Conservation (phyloP, 2,888 invertebrate genomes). For the Tricholauxania praeusta region DNA sequence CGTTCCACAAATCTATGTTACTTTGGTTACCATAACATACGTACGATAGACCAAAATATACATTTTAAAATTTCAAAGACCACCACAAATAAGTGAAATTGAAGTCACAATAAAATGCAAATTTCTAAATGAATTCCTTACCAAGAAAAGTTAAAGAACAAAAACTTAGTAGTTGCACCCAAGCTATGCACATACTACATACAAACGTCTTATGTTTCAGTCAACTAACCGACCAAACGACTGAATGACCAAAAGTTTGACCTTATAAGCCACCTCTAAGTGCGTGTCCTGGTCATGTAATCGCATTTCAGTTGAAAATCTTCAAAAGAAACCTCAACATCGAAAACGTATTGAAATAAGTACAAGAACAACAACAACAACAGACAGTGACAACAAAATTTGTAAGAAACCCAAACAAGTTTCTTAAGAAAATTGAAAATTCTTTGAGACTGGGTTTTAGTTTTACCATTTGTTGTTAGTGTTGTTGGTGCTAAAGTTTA, state of each 20-base stretch:
- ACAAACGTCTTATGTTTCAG: constrained; percentile 1
- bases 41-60: no score
- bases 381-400: constrained; percentile 29
- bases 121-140: constrained; percentile 9
- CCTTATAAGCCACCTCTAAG: constrained; percentile 59
- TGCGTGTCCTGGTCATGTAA: constrained; percentile 66
- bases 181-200: neutral
- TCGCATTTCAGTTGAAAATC: constrained; percentile 62
- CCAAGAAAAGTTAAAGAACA: constrained; percentile 3
- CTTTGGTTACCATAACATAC: no score
- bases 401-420: constrained; percentile 43
- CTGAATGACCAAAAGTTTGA: constrained; percentile 38
- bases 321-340: constrained; percentile 40
- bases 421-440: constrained; percentile 65
- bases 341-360: constrained; percentile 11
- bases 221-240: neutral
- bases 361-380: constrained; percentile 39
- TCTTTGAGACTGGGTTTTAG: constrained; percentile 48
- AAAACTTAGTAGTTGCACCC: constrained; percentile 3
- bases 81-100: no score
- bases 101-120: constrained; percentile 16
- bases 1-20: no score
- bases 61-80: no score
- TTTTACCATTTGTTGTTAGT: constrained; percentile 4
- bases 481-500: constrained; percentile 16